These are phyloP conservation scores for Orientallactaga sibirica DNA, from an alignment of 2,797 vertebrate genomes.

Conservation along the genomic window DNA sequence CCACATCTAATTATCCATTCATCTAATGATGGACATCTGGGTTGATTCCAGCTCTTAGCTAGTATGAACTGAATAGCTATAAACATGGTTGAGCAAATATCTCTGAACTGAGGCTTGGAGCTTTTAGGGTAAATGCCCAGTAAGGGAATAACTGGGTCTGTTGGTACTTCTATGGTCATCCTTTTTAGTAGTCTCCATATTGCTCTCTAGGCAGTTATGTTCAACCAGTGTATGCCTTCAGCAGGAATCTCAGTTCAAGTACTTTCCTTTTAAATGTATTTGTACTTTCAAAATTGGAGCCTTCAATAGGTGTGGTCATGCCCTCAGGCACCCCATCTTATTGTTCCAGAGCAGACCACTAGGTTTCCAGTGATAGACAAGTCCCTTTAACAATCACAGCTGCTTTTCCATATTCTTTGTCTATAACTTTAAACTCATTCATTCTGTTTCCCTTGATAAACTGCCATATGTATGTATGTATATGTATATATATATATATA, in stretches of 20 bases:
- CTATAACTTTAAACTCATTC: background rate
- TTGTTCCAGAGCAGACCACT: background rate
- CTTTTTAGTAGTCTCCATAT: too few relatives aligned
- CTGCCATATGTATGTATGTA: too few relatives aligned
- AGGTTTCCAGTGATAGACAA: background rate
- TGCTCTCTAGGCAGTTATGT: background rate
- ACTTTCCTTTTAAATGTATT: background rate
- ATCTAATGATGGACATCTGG: too few relatives aligned
- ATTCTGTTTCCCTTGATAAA: background rate
- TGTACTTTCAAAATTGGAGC: background rate
- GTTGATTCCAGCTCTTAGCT: too few relatives aligned
- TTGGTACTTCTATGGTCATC: too few relatives aligned
- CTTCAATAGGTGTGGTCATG: background rate
- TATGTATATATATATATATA: background rate
- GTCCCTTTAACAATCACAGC: background rate
- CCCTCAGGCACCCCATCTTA: background rate
- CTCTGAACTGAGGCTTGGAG: too few relatives aligned
- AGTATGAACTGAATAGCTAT: too few relatives aligned
- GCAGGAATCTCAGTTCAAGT: background rate
- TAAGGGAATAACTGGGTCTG: too few relatives aligned
- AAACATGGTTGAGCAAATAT: too few relatives aligned
- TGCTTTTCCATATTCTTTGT: background rate
- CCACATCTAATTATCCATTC: too few relatives aligned
- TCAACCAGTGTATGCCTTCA: background rate
- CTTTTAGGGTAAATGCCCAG: too few relatives aligned